Base-by-base conservation (phyloP, 2,888 invertebrate genomes). In the Plebejus argus region DNA sequence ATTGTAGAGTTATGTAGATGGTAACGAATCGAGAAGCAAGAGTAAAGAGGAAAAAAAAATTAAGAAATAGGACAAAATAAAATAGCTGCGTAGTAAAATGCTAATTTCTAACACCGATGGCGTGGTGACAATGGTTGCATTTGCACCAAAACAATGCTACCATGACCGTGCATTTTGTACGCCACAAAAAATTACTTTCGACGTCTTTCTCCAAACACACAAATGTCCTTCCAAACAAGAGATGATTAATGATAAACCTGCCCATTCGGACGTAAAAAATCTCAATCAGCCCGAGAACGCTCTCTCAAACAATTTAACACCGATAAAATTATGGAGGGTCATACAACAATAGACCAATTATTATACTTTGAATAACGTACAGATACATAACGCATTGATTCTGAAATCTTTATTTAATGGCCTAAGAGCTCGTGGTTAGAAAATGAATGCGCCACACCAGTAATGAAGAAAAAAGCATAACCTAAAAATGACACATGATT, bases 341-440 rank as follows among this genome's bases (percentile, higher is more conserved):
- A 81, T 82, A 82, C 81, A 90, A 93, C 93, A 93, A 93, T 92
- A 88, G 87, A 80, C 84, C 89, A 91, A 92, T 92, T 92, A 90
- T 85, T 92, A 90, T 85, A 86, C 81, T 84, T 84, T 85, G 84
- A 85, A 81, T 86, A 70, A 70, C 35, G 74, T 75, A 77, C 76
- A n/a, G 75, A 74, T 76, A 20, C 45, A 33, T 18, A 23, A 39
- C 56, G 45, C 74, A 75, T 78, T 15, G 71, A 74, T 45, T 66
- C 28, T 33, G 1, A 66, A 66, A 66, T 66, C 66, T 66, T 23
- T 66, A 28, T 66, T 66, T 61, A 61, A 23, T 61, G 10, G 15
- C 8, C 4, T 61, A 23, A 58, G 58, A 61, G 8, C 61, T 23
- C 61, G 61, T 61, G 61, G 61, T 8, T 10, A 61, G 10, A 8